Evolutionary conservation across 35 echinoderm and acorn worm species (phyloP).

Genomic region (Hemicentrotus pulcherrimus): DNA sequence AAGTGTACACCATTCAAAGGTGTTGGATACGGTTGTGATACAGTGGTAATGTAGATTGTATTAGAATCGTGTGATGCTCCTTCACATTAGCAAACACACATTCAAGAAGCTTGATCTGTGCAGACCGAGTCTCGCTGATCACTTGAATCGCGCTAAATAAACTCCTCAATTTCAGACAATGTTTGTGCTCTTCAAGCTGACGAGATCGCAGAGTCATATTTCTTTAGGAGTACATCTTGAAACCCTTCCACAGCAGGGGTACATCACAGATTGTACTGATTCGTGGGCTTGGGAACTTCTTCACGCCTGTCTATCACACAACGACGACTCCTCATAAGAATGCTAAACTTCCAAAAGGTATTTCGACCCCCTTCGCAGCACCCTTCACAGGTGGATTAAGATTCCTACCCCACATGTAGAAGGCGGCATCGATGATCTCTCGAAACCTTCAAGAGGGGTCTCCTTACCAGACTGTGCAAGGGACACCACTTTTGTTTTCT

Average conservation of each 20-base stretch:
- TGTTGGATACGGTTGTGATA: neutral
- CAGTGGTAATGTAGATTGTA: neutral
- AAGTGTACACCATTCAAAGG: neutral
- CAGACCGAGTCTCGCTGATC: neutral
- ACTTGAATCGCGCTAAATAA: neutral
- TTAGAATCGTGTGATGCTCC: neutral
- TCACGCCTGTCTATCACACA: neutral
- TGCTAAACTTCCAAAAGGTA: neutral
- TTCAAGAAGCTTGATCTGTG: neutral
- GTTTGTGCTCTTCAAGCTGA: neutral
- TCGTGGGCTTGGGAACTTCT: neutral
- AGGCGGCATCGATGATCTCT: neutral
- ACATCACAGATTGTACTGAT: neutral
- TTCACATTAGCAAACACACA: neutral
- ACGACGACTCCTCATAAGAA: neutral
- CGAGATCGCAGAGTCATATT: neutral
- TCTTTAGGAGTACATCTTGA: neutral
- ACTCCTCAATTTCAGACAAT: neutral
- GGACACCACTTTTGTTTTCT: neutral
- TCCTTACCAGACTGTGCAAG: neutral
- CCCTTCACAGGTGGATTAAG: slow-evolving; percentile 15
- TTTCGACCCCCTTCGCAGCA: neutral
- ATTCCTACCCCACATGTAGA: neutral
- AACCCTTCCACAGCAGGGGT: neutral
- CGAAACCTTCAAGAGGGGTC: slow-evolving; percentile 15